These are phyloP conservation scores for Linyphia triangularis DNA, from an alignment of 2,888 invertebrate species.

Conservation along the genomic window DNA sequence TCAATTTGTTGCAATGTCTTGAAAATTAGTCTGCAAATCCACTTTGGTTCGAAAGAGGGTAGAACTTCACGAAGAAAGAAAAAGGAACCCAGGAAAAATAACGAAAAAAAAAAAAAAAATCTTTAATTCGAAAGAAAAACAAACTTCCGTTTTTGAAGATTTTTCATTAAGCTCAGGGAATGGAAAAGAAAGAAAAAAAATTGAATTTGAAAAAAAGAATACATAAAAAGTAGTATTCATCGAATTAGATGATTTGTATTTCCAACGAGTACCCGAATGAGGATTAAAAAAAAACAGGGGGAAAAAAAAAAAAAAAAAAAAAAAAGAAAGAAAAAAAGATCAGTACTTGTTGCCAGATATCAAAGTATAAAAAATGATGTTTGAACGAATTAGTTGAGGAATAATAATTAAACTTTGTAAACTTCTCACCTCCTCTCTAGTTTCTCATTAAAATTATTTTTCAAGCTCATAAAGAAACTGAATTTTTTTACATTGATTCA, in stretches of 20 bases:
- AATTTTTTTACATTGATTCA: too few species aligned
- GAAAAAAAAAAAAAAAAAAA: too few species aligned
- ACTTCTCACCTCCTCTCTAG: background rate
- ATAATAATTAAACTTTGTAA: background rate
- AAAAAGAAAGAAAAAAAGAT: too few species aligned
- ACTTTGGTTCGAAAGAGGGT: background rate
- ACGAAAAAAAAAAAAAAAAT: background rate
- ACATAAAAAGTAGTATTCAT: background rate
- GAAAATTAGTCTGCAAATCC: background rate
- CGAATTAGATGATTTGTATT: background rate
- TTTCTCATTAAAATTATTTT: background rate
- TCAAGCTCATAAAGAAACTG: background rate
- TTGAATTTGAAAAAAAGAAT: background rate
- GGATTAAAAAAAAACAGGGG: too few species aligned
- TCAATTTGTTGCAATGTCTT: background rate
- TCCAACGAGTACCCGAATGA: background rate
- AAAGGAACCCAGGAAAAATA: background rate
- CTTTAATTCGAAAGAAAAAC: conserved; percentile 2
- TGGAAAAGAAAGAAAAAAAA: background rate
- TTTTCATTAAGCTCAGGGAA: conserved; percentile 2
- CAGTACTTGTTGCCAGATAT: too few species aligned
- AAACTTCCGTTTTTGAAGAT: background rate
- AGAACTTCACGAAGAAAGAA: background rate
- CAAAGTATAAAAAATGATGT: background rate
- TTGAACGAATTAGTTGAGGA: background rate